Conservation (phyloP, 1,140 invertebrate species). For the Papilio glaucus region DNA sequence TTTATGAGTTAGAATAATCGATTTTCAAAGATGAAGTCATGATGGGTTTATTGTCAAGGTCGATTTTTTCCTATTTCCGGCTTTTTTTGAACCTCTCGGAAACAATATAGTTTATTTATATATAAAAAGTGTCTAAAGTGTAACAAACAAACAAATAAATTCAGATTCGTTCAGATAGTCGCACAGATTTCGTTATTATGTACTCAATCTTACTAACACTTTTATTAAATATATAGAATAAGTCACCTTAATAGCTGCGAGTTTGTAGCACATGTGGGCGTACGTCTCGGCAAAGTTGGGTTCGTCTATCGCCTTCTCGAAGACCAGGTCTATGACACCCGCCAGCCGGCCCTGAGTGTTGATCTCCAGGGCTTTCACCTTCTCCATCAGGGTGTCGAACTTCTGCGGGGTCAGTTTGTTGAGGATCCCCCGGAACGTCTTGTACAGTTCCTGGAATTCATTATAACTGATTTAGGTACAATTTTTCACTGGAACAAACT, state of each 20-base stretch:
- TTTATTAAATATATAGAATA: not conserved
- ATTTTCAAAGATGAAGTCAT: too few species aligned
- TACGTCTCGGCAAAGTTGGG: conserved; percentile 96
- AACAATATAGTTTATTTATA: too few species aligned
- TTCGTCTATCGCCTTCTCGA: conserved; percentile 97
- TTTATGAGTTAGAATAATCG: too few species aligned
- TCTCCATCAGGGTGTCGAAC: conserved; percentile 91
- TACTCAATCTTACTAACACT: not conserved
- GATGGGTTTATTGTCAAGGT: too few species aligned
- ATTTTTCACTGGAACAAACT: too few species aligned
- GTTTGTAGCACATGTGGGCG: conserved; percentile 91
- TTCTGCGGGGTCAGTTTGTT: conserved; percentile 98
- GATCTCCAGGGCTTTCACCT: conserved; percentile 91
- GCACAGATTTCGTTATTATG: too few species aligned
- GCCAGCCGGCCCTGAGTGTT: conserved; percentile 91
- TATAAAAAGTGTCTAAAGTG: too few species aligned
- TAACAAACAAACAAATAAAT: too few species aligned
- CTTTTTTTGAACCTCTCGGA: too few species aligned
- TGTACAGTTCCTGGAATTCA: conserved; percentile 87
- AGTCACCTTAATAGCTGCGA: conserved; percentile 82
- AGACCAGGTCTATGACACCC: conserved; percentile 94
- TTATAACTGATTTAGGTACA: too few species aligned
- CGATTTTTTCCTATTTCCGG: too few species aligned
- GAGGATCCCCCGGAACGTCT: conserved; percentile 93
- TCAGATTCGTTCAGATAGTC: too few species aligned